Percentiles rank a stretch among this genome's conserved stretches.
These are phyloP conservation scores for Bombyx mori DNA, from an alignment of 1,140 invertebrate genomes.

Conservation along the genomic window ASM3026992v2 NC_085128.1:5723501-5724000, in stretches of 20 bases:
- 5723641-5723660: slow-evolving; percentile 72
- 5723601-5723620: slow-evolving; percentile 74
- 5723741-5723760: slow-evolving; percentile 70
- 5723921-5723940: too few species aligned
- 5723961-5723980: too few species aligned
- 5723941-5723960: too few species aligned
- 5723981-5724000: too few species aligned
- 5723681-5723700: slow-evolving; percentile 64
- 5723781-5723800: slow-evolving; percentile 11
- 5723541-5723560: slow-evolving; percentile 28
- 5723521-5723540: slow-evolving; percentile 59
- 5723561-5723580: slow-evolving; percentile 47
- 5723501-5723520: slow-evolving; percentile 71
- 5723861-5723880: too few species aligned
- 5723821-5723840: too few species aligned
- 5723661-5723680: slow-evolving; percentile 48
- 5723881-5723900: too few species aligned
- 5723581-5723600: slow-evolving; percentile 74
- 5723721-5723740: slow-evolving; percentile 71
- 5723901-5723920: too few species aligned
- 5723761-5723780: slow-evolving; percentile 55
- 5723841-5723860: too few species aligned
- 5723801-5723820: too few species aligned
- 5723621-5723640: slow-evolving; percentile 74
- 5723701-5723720: slow-evolving; percentile 71